Evolutionary conservation across 2,797 vertebrate species (phyloP).

Genomic region (Leuciscus waleckii): DNA sequence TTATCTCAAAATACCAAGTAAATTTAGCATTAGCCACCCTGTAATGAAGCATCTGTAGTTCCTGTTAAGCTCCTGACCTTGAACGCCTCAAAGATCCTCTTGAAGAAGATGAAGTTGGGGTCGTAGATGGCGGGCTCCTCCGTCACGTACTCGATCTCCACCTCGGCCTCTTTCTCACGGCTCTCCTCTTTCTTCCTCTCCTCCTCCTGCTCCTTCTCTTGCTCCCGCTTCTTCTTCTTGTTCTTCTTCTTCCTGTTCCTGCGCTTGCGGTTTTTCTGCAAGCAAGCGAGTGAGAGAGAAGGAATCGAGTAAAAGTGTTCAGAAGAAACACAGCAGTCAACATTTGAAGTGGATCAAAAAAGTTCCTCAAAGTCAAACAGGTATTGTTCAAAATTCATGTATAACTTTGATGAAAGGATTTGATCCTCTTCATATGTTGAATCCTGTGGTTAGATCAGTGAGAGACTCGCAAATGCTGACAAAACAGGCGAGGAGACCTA

Average conservation of each 20-base stretch:
- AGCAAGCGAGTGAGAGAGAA: accelerated
- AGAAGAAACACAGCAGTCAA: no score
- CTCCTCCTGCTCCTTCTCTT: slow-evolving; percentile 52
- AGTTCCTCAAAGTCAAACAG: no score
- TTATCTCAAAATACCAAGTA: not conserved
- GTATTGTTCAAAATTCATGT: no score
- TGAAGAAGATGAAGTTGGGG: slow-evolving; percentile 93
- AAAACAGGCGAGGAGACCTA: slow-evolving; percentile 57
- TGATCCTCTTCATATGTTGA: no score
- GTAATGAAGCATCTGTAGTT: not conserved
- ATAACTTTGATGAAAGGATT: no score
- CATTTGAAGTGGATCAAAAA: no score
- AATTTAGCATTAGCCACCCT: not conserved
- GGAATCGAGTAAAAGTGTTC: not conserved
- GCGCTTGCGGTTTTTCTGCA: slow-evolving; percentile 88
- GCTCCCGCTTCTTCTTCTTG: slow-evolving; percentile 75
- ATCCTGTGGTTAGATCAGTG: no score
- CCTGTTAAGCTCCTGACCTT: slow-evolving; percentile 76
- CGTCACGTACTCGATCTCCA: slow-evolving; percentile 91
- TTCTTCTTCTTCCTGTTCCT: slow-evolving; percentile 86
- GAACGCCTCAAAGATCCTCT: slow-evolving; percentile 93
- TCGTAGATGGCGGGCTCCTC: slow-evolving; percentile 93
- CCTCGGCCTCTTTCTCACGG: slow-evolving; percentile 76
- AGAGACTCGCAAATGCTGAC: not conserved
- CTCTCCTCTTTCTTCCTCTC: slow-evolving; percentile 72